Base-by-base conservation (phyloP, 1,140 invertebrate species). In the Cephus cinctus region DNA sequence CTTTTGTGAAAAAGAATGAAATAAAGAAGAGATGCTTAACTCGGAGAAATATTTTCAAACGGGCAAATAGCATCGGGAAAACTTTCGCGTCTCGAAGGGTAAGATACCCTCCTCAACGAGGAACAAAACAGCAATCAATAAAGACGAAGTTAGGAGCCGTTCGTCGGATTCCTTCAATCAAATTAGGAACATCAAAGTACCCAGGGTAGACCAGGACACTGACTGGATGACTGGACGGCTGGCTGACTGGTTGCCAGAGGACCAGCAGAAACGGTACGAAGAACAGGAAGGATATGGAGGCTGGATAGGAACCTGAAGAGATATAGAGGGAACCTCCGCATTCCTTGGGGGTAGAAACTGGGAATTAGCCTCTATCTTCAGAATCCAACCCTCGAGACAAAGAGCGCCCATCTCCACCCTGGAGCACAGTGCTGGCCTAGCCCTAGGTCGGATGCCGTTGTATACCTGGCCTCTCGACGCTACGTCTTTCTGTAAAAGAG, bases 121-220 rank as follows among this genome's bases (percentile, higher is more conserved):
- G 65, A 67, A 73, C 65, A 71, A 74, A 74, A 71, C 65, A 69
- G 68, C 67, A 73, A 75, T 76, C 73, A 73, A 76, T 75, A 75
- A 73, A 68, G 69, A 68, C 65, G 63, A 75, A 68, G 70, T 71
- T 71, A 71, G 60, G 50, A 74, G 63, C 63, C 65, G 68, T 67
- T 73, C 67, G 65, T 58, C 56, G 67, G 67, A 76, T 77, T 76
- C 72, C 64, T 76, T 76, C 75, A 77, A 77, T 77, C 72, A 76
- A 77, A 76, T 76, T 77, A 75, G 71, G 65, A 67, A 77, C 75
- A 77, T 77, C 75, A 77, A 77, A 77, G 75, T 69, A 64, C 52
- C 60, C 59, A 61, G 25, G 30, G 23, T 15, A 21, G 57, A 67
- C 43, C 43, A 59, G 58, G 61, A 65, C 54, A 60, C 56, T n/a